Evolutionary conservation across 2,888 invertebrate genomes (phyloP).

Genomic region (Pediacus dermestoides): DNA sequence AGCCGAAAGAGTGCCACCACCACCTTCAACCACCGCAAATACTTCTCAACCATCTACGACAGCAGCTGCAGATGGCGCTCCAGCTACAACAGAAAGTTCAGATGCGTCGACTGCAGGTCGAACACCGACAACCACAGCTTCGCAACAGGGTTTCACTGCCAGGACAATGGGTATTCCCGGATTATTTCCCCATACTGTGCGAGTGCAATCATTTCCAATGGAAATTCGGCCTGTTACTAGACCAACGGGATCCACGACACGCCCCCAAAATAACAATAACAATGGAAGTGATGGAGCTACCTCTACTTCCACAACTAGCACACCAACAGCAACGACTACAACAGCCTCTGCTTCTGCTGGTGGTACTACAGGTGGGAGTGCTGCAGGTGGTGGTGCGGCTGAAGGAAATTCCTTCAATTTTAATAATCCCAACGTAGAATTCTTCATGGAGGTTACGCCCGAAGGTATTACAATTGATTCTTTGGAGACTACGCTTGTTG

Average conservation of each 20-base stretch:
- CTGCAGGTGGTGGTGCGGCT: background rate
- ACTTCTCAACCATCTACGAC: slow-evolving; percentile 13
- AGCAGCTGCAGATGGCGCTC: slow-evolving; percentile 24
- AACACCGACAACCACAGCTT: slow-evolving; percentile 20
- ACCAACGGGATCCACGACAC: slow-evolving; percentile 10
- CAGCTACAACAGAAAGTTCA: slow-evolving; percentile 18
- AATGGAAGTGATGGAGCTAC: slow-evolving; percentile 11
- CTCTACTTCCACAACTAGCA: slow-evolving; percentile 1
- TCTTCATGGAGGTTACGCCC: slow-evolving; percentile 60
- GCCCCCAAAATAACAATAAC: slow-evolving; percentile 21
- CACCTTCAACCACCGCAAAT: slow-evolving; percentile 17
- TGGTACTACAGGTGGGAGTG: background rate
- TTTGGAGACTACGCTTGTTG: slow-evolving; percentile 40
- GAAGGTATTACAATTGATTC: slow-evolving; percentile 49
- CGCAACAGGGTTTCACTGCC: background rate
- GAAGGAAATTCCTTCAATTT: slow-evolving; percentile 31
- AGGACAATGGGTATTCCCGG: slow-evolving; percentile 18
- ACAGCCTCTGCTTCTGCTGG: slow-evolving; percentile 7
- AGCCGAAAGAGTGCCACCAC: slow-evolving; percentile 30
- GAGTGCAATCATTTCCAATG: slow-evolving; percentile 43
- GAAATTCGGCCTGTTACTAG: slow-evolving; percentile 38
- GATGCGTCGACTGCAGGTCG: no score
- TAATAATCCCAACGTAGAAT: slow-evolving; percentile 53
- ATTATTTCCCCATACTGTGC: slow-evolving; percentile 37
- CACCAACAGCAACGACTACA: slow-evolving; percentile 14